A percentile compares a stretch with the other conserved stretches of the same genome.
Evolutionary conservation across 1,140 invertebrate genomes (phyloP).

Genomic region (Brachionus calyciflorus): DNA sequence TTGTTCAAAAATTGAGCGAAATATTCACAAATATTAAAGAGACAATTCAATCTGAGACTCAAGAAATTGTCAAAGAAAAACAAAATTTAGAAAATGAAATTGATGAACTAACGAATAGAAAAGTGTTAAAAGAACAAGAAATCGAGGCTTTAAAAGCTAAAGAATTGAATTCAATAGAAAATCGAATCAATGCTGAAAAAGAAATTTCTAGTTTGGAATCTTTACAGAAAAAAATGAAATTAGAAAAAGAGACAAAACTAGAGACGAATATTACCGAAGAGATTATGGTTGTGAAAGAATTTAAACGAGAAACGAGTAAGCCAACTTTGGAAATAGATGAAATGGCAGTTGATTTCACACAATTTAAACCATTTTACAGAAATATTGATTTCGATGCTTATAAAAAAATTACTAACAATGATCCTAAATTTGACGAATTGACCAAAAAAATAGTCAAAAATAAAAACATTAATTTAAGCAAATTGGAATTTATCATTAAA

Average conservation of each 20-base stretch:
- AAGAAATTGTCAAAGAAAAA: neutral
- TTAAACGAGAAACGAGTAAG: neutral
- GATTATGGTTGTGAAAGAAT: neutral
- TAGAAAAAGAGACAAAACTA: neutral
- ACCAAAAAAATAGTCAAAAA: neutral
- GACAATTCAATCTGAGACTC: neutral
- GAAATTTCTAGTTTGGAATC: neutral
- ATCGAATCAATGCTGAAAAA: neutral
- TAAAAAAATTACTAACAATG: neutral
- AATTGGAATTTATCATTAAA: neutral
- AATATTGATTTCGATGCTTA: neutral
- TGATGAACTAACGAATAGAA: neutral
- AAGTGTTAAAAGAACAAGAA: slow-evolving; percentile 10
- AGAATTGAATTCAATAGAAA: neutral
- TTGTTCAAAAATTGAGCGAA: neutral
- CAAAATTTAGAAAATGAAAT: neutral
- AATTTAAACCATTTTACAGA: neutral
- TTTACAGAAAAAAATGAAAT: neutral
- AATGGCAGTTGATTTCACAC: neutral
- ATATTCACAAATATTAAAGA: neutral
- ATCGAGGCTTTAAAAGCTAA: neutral
- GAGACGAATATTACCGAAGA: neutral
- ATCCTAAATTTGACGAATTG: slow-evolving; percentile 11
- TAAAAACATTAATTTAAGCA: neutral
- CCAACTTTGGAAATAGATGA: neutral